Evolutionary conservation across 1,140 invertebrate species (phyloP), one percentile per base, ranked within the genome.

Genomic region (Amphibalanus amphitrite): DNA sequence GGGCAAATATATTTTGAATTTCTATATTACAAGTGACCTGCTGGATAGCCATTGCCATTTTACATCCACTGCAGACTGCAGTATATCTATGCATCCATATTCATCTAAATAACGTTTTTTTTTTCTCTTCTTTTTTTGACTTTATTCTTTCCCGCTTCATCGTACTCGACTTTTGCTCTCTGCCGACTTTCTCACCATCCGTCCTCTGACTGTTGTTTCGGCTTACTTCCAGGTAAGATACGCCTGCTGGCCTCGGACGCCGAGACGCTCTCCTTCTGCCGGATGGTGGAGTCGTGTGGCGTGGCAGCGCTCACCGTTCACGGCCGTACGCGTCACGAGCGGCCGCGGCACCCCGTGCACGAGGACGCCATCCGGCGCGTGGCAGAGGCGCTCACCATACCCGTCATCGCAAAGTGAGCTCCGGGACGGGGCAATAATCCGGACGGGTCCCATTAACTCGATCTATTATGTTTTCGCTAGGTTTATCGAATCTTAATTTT

Each of bases 351-450:
- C 84, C 72, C 80, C 8, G 94, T 95, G 78, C 84, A 90, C 73
- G 85, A 88, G 80, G 83, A 90, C 76, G 82, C 87, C 69, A 90
- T 99, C 71, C 84, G 84, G 75, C 85, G 84, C 76, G 85, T 98
- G 69, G 86, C 89, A 3, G 78, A 89, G 75, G 83, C 80, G 69
- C 78, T 97, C 29, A 81, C 81, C 26, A 93, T 98, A 79, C 97
- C 96, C 69, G 90, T 99, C 1, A 98, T 99, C 80, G 95, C 95
- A 23, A 97, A 97, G 90, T 92, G 83, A 82, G 65, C n/a, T n/a
- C n/a, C n/a, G n/a, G n/a, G n/a, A n/a, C n/a, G n/a, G n/a, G n/a
- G n/a, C n/a, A n/a, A n/a, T n/a, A n/a, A n/a, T n/a, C n/a, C n/a
- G n/a, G n/a, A n/a, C n/a, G n/a, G n/a, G n/a, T n/a, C n/a, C n/a